A percentile compares a stretch with the other conserved stretches of the same genome.
Evolutionary conservation across 2,888 invertebrate genomes (phyloP).

Genomic region (Busseola fusca): DNA sequence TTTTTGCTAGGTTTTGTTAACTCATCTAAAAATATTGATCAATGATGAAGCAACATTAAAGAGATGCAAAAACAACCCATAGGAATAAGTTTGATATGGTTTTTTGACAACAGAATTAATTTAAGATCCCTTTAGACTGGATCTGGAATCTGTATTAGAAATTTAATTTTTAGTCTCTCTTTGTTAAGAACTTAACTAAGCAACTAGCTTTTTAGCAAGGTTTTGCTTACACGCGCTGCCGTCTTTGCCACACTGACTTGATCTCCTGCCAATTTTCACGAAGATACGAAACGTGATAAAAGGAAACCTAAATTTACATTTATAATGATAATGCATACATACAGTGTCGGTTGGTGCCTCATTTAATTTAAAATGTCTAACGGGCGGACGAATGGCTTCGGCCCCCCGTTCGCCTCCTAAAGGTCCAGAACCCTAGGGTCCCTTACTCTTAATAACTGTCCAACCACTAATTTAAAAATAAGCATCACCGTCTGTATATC

Average conservation of each 20-base stretch:
- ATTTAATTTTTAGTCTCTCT: rapidly evolving
- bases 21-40: neutral
- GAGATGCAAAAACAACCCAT: too few relatives aligned
- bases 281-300: slow-evolving; percentile 1
- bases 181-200: neutral
- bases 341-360: neutral
- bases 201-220: neutral
- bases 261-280: slow-evolving; percentile 15
- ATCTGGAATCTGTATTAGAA: neutral
- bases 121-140: neutral
- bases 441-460: too few relatives aligned
- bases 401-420: neutral
- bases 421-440: too few relatives aligned
- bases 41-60: neutral
- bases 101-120: neutral
- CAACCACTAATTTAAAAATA: too few relatives aligned
- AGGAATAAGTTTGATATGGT: rapidly evolving
- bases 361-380: neutral
- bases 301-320: neutral
- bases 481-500: too few relatives aligned
- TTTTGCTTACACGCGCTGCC: neutral
- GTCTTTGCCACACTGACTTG: neutral
- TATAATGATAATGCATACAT: neutral
- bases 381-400: too few relatives aligned
- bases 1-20: neutral